Evolutionary conservation across 2,113 vertebrate species (phyloP), one percentile per base, ranked within the genome.

Genomic region (Silurus meridionalis): DNA sequence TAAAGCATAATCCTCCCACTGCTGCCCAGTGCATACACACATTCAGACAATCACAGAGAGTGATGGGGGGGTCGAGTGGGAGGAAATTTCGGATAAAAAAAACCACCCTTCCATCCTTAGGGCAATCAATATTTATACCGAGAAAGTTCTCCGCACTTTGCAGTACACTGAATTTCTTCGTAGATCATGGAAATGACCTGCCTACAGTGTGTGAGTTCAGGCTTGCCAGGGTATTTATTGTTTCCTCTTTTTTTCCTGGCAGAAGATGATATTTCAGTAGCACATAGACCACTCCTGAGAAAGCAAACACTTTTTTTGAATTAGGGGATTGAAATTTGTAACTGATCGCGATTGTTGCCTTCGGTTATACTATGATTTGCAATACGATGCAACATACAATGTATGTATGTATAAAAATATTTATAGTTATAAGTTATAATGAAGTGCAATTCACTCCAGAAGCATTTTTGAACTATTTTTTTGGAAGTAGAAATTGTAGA

Each of bases 101-200:
- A 64, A 50, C 17, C 9, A 58, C 28, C 6, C 6, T 17, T 21
- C 5, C n/a, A 50, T 66, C 81, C 61, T 25, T 15, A 57, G 53
- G 75, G 52, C n/a, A 79, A 79, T 79, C 75, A 57, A 28, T 79
- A 28, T 79, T 28, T 79, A 79, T 13, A 7, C 53, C 28, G 14
- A 53, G 14, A 19, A 55, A 57, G 75, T 78, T 78, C 75, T 53
- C 23, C 8, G 14, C 25, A 55, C 37, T 78, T 78, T 55, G 23
- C 75, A 57, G 53, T 19, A 78, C 15, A 53, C 28, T 78, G n/a
- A 57, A 78, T 57, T 78, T 57, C 53, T 28, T 28, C 57, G 21
- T 57, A n/a, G 50, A 78, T 55, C 28, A 78, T 57, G 58, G 75
- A 79, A 57, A 28, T 77, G 25, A 58, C 75, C 75, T 79, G 7